phyloP scores from a whole-genome alignment of 2,113 vertebrate genomes.

The Dromiciops gliroides region DNA sequence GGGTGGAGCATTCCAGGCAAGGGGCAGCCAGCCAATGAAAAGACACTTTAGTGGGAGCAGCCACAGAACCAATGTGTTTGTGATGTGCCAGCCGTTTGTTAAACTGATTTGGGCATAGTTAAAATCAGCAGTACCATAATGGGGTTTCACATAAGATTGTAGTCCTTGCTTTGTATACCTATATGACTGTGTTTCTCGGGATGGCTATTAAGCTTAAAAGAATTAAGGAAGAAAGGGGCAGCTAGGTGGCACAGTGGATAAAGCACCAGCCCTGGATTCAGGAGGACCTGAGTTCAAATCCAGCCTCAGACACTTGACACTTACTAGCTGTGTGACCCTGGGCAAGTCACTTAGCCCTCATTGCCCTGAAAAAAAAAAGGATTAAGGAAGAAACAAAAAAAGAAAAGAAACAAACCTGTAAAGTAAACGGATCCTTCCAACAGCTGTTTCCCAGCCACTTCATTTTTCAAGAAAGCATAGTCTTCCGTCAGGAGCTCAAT shows the following conservation, averaged over 20 bases:
- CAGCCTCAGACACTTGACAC: too few species aligned
- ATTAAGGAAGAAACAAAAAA: too few species aligned
- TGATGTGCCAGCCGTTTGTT: neutral
- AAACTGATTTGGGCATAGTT: neutral
- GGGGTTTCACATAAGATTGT: neutral
- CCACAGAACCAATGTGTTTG: neutral
- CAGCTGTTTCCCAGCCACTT: slow-evolving; percentile 89
- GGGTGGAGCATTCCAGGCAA: neutral
- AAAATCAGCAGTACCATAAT: neutral
- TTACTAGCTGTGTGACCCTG: too few species aligned
- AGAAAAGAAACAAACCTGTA: slow-evolving; percentile 87
- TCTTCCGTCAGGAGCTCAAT: slow-evolving; percentile 93
- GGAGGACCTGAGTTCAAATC: too few species aligned
- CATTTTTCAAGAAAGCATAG: slow-evolving; percentile 91
- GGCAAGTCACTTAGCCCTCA: too few species aligned
- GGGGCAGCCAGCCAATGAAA: neutral
- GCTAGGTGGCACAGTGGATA: too few species aligned
- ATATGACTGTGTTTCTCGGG: neutral
- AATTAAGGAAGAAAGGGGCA: too few species aligned
- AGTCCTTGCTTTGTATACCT: neutral
- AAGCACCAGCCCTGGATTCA: too few species aligned
- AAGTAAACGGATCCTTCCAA: slow-evolving; percentile 93
- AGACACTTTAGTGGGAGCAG: neutral
- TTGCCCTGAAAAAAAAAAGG: too few species aligned
- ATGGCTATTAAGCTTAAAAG: neutral